Conservation (phyloP, 2,888 invertebrate genomes). For the Sipha maydis region DNA sequence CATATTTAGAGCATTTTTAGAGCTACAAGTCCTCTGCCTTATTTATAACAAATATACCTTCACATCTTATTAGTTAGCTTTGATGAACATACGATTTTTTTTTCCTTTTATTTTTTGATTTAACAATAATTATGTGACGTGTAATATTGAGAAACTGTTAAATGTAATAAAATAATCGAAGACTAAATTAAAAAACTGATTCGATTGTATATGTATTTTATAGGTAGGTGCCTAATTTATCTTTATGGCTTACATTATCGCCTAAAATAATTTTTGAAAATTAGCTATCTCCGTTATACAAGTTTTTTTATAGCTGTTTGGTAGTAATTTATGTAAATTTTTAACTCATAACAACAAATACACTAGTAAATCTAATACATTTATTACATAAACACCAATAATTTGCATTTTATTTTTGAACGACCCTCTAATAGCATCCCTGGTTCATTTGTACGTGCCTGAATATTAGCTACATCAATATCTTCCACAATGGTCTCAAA, state of each 20-base stretch:
- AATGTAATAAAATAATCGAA: neutral
- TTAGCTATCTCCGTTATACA: constrained; percentile 14
- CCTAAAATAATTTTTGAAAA: constrained; percentile 25
- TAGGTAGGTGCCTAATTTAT: neutral
- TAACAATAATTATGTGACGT: neutral
- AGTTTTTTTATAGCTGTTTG: neutral
- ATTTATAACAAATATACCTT: constrained; percentile 16
- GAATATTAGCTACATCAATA: no score
- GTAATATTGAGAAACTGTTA: constrained; percentile 1
- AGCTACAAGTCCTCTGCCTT: no score
- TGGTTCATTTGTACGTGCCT: no score
- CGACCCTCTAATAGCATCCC: no score
- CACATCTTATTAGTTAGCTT: neutral
- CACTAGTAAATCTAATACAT: no score
- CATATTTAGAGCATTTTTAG: no score
- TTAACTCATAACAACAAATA: neutral
- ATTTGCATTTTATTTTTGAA: no score
- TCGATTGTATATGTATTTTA: neutral
- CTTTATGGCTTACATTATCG: neutral
- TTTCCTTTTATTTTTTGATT: no score
- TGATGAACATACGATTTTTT: neutral
- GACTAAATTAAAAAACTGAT: neutral
- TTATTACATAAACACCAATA: no score
- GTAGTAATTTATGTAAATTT: constrained; percentile 9
- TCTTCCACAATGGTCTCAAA: no score